Conservation (phyloP, 2,113 vertebrate species). For the Ammodytes marinus region DNA sequence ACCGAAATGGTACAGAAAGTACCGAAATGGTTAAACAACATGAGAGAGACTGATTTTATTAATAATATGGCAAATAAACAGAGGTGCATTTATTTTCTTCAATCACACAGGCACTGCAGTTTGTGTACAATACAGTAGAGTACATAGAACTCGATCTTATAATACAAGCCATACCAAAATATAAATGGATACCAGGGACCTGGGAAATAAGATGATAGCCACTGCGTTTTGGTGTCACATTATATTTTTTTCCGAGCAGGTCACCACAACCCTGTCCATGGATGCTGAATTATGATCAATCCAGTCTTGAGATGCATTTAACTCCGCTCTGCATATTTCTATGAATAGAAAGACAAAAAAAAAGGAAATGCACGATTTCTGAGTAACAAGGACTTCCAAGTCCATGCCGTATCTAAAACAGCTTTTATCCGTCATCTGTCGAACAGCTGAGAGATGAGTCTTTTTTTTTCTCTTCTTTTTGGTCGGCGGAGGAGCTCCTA, state of each 20-base stretch:
- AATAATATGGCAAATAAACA: conserved; percentile 78
- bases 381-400: conserved; percentile 61
- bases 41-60: conserved; percentile 61
- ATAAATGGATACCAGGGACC: conserved; percentile 63
- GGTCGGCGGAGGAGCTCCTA: conserved; percentile 80
- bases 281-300: conserved; percentile 44
- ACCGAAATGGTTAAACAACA: conserved; percentile 29
- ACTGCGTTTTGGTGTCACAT: conserved; percentile 62
- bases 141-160: conserved; percentile 68
- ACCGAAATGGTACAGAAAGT: neutral
- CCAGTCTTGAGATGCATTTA: conserved; percentile 44
- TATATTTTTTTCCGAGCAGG: conserved; percentile 63
- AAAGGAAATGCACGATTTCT: conserved; percentile 67
- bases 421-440: conserved; percentile 65
- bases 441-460: conserved; percentile 57
- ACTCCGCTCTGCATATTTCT: conserved; percentile 68
- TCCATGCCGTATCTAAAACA: conserved; percentile 76
- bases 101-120: conserved; percentile 82
- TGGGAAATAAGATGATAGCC: conserved; percentile 37
- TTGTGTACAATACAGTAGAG: conserved; percentile 70
- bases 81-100: conserved; percentile 69
- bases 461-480: conserved; percentile 35
- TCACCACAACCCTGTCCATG: conserved; percentile 41
- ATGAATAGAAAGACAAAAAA: conserved; percentile 71
- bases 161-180: conserved; percentile 69